Conservation (phyloP, 2,888 invertebrate species). For the Andrena haemorrhoa region DNA sequence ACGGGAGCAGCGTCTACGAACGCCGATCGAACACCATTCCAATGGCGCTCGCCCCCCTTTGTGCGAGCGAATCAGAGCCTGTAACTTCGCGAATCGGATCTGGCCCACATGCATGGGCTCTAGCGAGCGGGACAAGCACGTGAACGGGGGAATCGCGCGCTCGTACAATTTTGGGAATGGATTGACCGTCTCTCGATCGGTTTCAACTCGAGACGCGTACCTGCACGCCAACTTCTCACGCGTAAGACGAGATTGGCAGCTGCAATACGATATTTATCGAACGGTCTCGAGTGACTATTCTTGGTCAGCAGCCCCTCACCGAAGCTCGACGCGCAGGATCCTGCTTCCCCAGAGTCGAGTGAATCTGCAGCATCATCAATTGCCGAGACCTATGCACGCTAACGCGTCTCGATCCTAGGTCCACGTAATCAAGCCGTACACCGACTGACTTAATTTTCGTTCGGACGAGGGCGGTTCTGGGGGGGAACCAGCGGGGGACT, state of each 20-base stretch:
- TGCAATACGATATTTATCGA: constrained; percentile 78
- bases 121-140: not conserved
- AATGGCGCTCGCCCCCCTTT: constrained; percentile 34
- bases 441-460: not conserved
- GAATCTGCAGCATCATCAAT: constrained; percentile 32
- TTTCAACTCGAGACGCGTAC: not conserved
- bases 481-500: not conserved
- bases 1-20: constrained; percentile 21
- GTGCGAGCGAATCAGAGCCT: constrained; percentile 53
- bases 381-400: not conserved
- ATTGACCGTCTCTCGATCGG: not conserved
- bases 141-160: no score
- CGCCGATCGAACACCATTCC: constrained; percentile 46
- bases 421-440: no score
- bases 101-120: constrained; percentile 30
- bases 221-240: constrained; percentile 33
- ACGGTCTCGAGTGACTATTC: constrained; percentile 75
- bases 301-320: constrained; percentile 51
- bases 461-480: constrained; percentile 9
- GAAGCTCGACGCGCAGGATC: constrained; percentile 48
- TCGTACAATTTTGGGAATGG: not conserved
- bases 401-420: no score
- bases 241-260: constrained; percentile 73
- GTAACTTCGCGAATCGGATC: constrained; percentile 54
- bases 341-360: constrained; percentile 11